Percentiles rank a stretch among this genome's conserved stretches.
Conservation (phyloP, 2,113 vertebrate species). For the Platycercus adscitus region DNA sequence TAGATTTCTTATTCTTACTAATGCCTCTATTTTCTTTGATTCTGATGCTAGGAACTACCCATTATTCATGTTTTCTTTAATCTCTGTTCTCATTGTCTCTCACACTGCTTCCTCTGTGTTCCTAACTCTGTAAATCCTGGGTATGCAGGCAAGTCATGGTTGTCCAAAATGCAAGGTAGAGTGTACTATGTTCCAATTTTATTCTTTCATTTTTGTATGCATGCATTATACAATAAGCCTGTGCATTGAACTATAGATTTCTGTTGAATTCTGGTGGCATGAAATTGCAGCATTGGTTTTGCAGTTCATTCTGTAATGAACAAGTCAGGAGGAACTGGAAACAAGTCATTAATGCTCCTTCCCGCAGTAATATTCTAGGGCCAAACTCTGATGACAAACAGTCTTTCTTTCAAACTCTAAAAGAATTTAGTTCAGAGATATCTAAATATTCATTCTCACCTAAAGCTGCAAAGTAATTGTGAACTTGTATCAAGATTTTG, state of each 20-base stretch:
- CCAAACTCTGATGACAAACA: background rate
- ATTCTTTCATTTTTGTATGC: background rate
- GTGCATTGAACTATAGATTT: background rate
- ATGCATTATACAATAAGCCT: background rate
- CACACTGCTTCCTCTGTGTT: constrained; percentile 77
- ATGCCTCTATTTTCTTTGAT: background rate
- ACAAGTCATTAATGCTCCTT: background rate
- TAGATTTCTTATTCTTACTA: background rate
- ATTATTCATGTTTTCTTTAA: constrained; percentile 67
- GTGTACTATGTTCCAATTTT: constrained; percentile 43
- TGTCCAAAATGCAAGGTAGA: constrained; percentile 99
- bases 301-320: background rate
- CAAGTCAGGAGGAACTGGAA: background rate
- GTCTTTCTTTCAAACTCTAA: background rate
- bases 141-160: constrained; percentile 99
- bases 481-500: background rate
- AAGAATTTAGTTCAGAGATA: background rate
- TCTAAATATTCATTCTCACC: background rate
- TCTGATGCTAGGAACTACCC: background rate
- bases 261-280: background rate
- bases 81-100: constrained; percentile 78
- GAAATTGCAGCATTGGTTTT: background rate
- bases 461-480: background rate
- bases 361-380: background rate
- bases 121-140: constrained; percentile 72